Evolutionary conservation across 2,797 vertebrate species (phyloP).

Genomic region (Hydrolagus colliei): DNA sequence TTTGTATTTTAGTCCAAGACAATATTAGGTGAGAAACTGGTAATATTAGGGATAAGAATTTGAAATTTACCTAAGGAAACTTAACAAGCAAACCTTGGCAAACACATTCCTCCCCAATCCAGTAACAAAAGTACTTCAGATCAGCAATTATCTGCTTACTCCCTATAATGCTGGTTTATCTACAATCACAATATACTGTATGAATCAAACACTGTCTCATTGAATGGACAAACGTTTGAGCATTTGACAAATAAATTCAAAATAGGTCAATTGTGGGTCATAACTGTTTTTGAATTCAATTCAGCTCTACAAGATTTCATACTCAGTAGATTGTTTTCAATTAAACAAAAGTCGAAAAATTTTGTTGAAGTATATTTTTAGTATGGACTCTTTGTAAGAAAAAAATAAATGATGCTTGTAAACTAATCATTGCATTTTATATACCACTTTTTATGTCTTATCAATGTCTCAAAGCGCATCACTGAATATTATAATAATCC

Average conservation of each 20-base stretch:
- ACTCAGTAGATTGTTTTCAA: background rate
- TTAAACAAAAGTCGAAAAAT: slow-evolving; percentile 9
- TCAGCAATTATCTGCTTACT: background rate
- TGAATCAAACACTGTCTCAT: no score
- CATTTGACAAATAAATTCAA: slow-evolving; percentile 3
- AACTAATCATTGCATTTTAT: background rate
- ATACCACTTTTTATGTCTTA: no score
- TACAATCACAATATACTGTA: background rate
- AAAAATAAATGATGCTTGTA: slow-evolving; percentile 8
- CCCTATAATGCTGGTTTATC: background rate
- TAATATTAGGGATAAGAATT: no score
- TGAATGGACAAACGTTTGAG: no score
- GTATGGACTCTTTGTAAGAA: background rate
- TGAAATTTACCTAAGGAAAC: no score
- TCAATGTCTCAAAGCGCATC: no score
- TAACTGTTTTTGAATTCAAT: background rate
- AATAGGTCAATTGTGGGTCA: slow-evolving; percentile 9
- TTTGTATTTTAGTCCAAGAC: no score
- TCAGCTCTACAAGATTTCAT: background rate
- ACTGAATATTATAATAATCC: no score
- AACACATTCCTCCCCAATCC: no score
- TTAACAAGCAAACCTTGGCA: no score
- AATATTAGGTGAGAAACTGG: no score
- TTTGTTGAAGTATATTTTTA: background rate
- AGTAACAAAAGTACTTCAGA: no score